phyloP scores from a whole-genome alignment of 2,888 invertebrate species.

The Suillia variegata region DNA sequence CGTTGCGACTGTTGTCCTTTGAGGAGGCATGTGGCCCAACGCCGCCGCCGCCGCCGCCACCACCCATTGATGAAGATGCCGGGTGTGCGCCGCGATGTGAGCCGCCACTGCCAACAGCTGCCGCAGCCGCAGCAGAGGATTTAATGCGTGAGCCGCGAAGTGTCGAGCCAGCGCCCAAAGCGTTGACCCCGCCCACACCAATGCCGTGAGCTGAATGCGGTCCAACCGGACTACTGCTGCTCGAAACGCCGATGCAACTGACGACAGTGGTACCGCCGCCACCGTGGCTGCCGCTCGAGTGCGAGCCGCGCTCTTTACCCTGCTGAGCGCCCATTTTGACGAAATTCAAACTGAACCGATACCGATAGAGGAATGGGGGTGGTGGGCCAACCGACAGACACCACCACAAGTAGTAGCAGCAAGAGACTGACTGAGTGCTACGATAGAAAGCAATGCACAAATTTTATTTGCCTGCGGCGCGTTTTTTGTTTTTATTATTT shows the following conservation, averaged over 20 bases:
- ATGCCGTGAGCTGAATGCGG: constrained; percentile 53
- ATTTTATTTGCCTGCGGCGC: too few relatives aligned
- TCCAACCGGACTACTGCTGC: constrained; percentile 52
- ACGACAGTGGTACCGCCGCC: too few relatives aligned
- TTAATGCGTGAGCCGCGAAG: constrained; percentile 77
- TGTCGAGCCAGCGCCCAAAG: constrained; percentile 64
- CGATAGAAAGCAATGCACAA: too few relatives aligned
- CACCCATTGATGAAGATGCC: constrained; percentile 36
- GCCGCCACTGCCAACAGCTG: constrained; percentile 35
- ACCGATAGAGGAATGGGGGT: not conserved
- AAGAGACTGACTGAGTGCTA: not conserved
- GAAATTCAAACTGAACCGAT: not conserved
- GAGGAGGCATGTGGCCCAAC: constrained; percentile 63
- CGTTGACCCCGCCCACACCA: constrained; percentile 50
- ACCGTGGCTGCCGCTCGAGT: constrained; percentile 53
- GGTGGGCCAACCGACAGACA: not conserved
- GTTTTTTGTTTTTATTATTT: too few relatives aligned
- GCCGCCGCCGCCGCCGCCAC: constrained; percentile 33
- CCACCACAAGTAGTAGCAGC: not conserved
- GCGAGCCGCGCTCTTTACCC: constrained; percentile 81
- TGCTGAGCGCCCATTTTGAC: constrained; percentile 86
- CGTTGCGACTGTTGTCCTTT: constrained; percentile 73
- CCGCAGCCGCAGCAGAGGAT: constrained; percentile 43
- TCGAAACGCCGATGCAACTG: constrained; percentile 66
- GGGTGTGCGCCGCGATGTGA: constrained; percentile 31